These are phyloP conservation scores for Xerus rutilus DNA, from an alignment of 2,797 vertebrate species.

Conservation along the genomic window DNA sequence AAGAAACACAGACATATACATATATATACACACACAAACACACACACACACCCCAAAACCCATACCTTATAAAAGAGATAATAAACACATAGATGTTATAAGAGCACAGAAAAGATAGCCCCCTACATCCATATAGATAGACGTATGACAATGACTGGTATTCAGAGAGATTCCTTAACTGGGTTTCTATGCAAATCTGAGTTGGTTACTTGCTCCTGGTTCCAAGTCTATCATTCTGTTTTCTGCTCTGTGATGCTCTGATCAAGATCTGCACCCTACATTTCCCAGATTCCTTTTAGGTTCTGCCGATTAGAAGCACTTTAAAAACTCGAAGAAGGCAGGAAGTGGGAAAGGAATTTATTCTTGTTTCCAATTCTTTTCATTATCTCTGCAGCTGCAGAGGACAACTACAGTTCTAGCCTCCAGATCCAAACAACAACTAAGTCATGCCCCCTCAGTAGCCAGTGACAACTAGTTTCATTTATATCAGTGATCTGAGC, in stretches of 20 bases:
- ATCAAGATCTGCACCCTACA: background rate
- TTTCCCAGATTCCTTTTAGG: background rate
- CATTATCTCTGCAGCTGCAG: background rate
- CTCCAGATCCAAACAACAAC: background rate
- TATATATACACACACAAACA: too few species aligned
- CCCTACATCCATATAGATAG: background rate
- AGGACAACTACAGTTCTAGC: background rate
- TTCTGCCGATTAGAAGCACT: background rate
- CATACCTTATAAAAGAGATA: background rate
- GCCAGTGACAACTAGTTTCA: background rate
- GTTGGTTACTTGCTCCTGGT: background rate
- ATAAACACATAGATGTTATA: background rate
- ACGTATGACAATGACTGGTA: background rate
- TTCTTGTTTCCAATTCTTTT: slow-evolving; percentile 2
- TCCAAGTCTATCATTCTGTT: background rate
- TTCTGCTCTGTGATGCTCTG: background rate
- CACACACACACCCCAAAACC: too few species aligned
- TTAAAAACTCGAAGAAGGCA: slow-evolving; percentile 4
- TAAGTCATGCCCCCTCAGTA: background rate
- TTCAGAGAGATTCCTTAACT: background rate
- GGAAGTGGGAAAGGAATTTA: slow-evolving; percentile 28
- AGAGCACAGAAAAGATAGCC: background rate
- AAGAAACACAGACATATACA: background rate
- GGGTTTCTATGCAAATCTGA: background rate
- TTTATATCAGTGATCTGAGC: background rate